A percentile compares a stretch with the other conserved stretches of the same genome.
These are phyloP conservation scores for Furcula furcula DNA, from an alignment of 2,888 invertebrate species.

Conservation along the genomic window DNA sequence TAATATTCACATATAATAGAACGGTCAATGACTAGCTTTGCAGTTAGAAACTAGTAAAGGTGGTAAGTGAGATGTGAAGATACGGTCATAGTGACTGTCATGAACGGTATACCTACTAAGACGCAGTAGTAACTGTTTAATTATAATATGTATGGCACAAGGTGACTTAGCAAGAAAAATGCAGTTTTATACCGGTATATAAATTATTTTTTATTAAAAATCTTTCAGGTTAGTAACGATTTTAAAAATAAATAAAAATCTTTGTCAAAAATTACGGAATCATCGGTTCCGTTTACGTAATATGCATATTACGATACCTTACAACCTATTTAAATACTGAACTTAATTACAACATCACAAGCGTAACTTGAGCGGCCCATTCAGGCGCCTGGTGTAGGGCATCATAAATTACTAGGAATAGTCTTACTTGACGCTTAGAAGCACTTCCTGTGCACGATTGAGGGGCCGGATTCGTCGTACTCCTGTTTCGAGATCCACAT, in stretches of 20 bases:
- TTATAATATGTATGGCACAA: constrained; percentile 10
- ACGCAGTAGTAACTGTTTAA: constrained; percentile 3
- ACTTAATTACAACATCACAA: constrained; percentile 79
- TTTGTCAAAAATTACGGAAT: constrained; percentile 68
- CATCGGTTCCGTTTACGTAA: constrained; percentile 70
- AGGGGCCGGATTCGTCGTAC: constrained; percentile 98
- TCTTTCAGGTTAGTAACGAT: constrained; percentile 69
- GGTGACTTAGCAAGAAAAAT: constrained; percentile 39
- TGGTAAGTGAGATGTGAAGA: constrained; percentile 15
- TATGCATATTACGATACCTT: constrained; percentile 81
- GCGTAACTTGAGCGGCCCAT: constrained; percentile 77
- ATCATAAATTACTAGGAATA: constrained; percentile 71
- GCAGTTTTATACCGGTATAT: constrained; percentile 73
- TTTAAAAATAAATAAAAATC: constrained; percentile 77
- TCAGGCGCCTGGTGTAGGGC: constrained; percentile 72
- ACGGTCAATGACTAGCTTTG: constrained; percentile 30
- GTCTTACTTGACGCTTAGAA: constrained; percentile 72
- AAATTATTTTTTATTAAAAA: constrained; percentile 77
- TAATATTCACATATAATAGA: constrained; percentile 29
- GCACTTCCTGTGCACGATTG: constrained; percentile 97
- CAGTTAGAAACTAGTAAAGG: constrained; percentile 28
- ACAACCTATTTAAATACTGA: constrained; percentile 78
- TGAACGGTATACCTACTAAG: constrained; percentile 26
- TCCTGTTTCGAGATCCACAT: constrained; percentile 99
- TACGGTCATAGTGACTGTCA: constrained; percentile 25